Base-by-base conservation (phyloP, 2,113 vertebrate species). In the Cololabis saira region DNA sequence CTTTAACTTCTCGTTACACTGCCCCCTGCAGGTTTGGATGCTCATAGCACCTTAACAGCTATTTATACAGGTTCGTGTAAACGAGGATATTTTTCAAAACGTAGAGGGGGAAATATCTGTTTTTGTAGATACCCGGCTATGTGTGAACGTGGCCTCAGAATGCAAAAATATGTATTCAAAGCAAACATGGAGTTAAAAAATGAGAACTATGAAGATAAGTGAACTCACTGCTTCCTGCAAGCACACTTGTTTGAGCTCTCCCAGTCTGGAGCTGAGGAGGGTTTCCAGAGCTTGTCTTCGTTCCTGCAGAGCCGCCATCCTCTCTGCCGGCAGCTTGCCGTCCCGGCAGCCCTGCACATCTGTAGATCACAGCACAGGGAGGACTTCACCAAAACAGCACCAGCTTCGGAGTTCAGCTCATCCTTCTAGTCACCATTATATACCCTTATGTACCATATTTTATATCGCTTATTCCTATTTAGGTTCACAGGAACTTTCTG, bases 211-310 rank as follows among this genome's bases (percentile, higher is more conserved):
- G 44, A 49, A 16, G 48, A 2, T 17, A 33, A 54, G 60, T 45
- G 16, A 50, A 90, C 91, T 93, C 80, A 97, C 96, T 37, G 95
- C 96, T 82, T 97, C 95, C 83, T 93, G 94, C 59, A 96, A 81
- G 76, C 95, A 97, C 60, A 97, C 87, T 72, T 93, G 90, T 51
- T 92, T 93, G 60, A 97, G 93, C 75, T 97, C 96, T 58, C 91
- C 92, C 33, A 96, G 89, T 52, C 95, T 94, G 71, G 90, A 71
- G 61, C 58, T 91, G 59, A 97, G 92, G n/a, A 94, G 89, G 55
- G 92, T 92, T 90, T 96, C 94, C 54, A 97, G 90, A 37, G 82
- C 81, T 74, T 91, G 89, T 82, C 95, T 95, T 67, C 93, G 90
- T 67, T 95, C 94, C 12, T 94, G 90, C 63, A 97, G 90, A 50